These are phyloP conservation scores for Pseudotriccus pelzelni DNA, from an alignment of 2,797 vertebrate genomes.

Conservation along the genomic window DNA sequence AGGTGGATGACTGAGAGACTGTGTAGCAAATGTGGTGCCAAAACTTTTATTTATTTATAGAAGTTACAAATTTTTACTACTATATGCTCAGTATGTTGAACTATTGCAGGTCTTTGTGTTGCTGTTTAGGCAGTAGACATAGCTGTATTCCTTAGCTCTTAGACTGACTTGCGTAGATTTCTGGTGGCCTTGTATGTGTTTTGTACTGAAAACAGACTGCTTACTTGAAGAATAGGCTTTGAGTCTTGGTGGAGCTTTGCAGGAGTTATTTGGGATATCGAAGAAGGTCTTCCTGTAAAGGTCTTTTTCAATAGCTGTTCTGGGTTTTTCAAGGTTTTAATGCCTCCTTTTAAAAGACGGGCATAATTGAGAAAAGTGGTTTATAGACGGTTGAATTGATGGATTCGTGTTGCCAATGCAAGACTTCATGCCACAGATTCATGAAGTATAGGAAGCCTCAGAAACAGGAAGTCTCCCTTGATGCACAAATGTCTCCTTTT, in stretches of 20 bases:
- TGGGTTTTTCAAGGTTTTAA: not conserved
- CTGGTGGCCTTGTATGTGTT: not conserved
- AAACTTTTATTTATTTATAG: not conserved
- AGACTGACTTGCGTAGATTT: not conserved
- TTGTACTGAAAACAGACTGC: not conserved
- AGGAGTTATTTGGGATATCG: not conserved
- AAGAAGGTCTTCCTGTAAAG: not conserved
- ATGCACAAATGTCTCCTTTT: not conserved
- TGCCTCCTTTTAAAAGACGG: not conserved
- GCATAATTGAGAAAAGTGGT: not conserved
- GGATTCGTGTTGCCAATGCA: not conserved
- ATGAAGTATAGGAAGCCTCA: not conserved
- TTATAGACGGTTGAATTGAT: not conserved
- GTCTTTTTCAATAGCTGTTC: not conserved
- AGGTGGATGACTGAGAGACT: not conserved
- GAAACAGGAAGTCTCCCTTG: not conserved
- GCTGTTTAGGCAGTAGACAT: not conserved
- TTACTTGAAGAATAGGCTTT: not conserved
- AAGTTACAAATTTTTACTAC: not conserved
- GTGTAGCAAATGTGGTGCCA: not conserved
- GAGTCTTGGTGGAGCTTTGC: not conserved
- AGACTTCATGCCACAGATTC: not conserved
- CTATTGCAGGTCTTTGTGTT: not conserved
- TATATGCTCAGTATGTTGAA: not conserved
- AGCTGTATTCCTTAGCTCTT: not conserved